These are phyloP conservation scores for Haemorhous mexicanus DNA, from an alignment of 2,113 vertebrate genomes.

Conservation along the genomic window DNA sequence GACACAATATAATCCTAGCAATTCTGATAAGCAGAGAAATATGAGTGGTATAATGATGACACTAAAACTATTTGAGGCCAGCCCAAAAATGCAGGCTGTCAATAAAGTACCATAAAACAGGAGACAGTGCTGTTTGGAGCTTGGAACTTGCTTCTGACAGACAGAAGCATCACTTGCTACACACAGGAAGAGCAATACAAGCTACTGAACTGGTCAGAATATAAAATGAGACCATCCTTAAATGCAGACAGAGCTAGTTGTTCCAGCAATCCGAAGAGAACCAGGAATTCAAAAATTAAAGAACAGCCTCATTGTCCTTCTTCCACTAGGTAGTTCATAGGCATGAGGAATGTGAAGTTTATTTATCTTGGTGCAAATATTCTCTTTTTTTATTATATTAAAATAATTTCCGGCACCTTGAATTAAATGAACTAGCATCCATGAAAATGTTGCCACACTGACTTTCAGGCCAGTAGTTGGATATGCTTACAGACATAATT, in stretches of 20 bases:
- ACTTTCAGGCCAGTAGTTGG: background rate
- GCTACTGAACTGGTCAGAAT: background rate
- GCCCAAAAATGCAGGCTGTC: conserved; percentile 10
- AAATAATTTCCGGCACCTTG: background rate
- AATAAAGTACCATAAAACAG: background rate
- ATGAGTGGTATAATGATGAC: background rate
- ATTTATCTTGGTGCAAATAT: background rate
- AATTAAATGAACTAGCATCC: background rate
- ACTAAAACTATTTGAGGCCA: conserved; percentile 1
- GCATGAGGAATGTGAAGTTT: background rate
- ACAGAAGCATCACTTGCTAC: background rate
- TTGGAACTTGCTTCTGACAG: background rate
- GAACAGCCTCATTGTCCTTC: background rate
- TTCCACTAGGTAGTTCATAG: background rate
- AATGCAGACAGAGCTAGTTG: background rate
- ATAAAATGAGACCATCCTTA: background rate
- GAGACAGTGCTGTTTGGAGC: background rate
- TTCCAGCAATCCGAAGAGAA: background rate
- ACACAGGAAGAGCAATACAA: background rate
- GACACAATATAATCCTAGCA: background rate
- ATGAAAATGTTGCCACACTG: background rate
- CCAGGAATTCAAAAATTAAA: background rate
- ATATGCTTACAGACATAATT: background rate
- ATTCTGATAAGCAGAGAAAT: conserved; percentile 31
- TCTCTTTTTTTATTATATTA: background rate